These are phyloP conservation scores for Microtus richardsoni DNA, from an alignment of 2,113 vertebrate genomes.

Conservation along the genomic window DNA sequence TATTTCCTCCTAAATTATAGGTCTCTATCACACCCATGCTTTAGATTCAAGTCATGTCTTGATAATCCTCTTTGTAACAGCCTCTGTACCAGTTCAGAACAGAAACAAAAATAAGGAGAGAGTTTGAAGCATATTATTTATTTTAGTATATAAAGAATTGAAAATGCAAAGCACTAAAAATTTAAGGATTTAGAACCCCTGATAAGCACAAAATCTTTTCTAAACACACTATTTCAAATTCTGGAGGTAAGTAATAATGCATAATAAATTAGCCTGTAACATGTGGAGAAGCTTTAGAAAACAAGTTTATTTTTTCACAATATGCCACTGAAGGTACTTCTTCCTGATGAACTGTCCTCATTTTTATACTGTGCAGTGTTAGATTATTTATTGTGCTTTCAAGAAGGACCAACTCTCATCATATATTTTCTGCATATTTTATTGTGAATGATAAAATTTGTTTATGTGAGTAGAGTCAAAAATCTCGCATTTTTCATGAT, in stretches of 20 bases:
- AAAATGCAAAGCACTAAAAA: conserved; percentile 72
- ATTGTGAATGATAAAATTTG: conserved; percentile 68
- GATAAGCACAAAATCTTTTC: conserved; percentile 74
- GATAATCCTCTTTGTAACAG: conserved; percentile 71
- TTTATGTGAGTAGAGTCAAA: conserved; percentile 67
- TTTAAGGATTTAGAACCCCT: conserved; percentile 72
- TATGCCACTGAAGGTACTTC: conserved; percentile 60
- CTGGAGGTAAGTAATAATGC: conserved; percentile 67
- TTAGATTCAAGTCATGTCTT: conserved; percentile 73
- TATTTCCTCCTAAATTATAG: conserved; percentile 61
- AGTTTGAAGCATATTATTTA: conserved; percentile 68
- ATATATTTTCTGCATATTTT: conserved; percentile 78
- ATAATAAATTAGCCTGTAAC: conserved; percentile 74
- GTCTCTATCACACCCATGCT: conserved; percentile 22
- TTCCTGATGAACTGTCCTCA: conserved; percentile 66
- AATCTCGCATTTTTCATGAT: conserved; percentile 74
- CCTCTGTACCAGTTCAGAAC: conserved; percentile 58
- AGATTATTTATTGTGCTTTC: conserved; percentile 77
- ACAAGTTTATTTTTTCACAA: conserved; percentile 55
- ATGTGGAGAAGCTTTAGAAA: conserved; percentile 68
- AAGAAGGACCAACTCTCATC: conserved; percentile 69
- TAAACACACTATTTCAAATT: conserved; percentile 66
- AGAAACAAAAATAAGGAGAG: conserved; percentile 70
- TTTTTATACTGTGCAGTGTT: conserved; percentile 68
- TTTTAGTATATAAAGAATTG: conserved; percentile 70